Conservation (phyloP, 2,113 vertebrate genomes). For the Microtus montanus region DNA sequence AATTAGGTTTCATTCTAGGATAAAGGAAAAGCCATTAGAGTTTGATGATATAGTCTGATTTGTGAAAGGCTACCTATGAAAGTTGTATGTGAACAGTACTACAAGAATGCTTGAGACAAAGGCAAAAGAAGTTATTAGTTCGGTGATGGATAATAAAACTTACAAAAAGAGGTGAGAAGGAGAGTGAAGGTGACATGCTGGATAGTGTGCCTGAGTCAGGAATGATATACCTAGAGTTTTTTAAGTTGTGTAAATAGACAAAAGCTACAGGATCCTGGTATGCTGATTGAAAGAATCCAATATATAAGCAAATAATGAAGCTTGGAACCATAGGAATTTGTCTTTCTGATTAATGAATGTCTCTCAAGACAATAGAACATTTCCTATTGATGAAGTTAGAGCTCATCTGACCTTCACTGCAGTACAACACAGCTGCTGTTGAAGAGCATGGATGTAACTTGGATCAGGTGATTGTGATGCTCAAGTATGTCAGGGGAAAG, state of each 20-base stretch:
- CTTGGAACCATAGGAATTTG: neutral
- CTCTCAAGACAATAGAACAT: neutral
- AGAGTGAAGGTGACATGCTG: neutral
- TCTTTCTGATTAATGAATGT: neutral
- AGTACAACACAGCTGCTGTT: neutral
- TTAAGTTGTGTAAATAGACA: neutral
- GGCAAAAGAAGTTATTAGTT: neutral
- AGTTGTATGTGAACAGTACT: neutral
- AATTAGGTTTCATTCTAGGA: neutral
- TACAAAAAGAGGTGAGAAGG: neutral
- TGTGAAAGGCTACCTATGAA: neutral
- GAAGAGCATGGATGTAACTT: neutral
- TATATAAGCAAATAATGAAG: neutral
- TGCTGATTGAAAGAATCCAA: neutral
- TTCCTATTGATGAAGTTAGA: neutral
- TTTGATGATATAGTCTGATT: neutral
- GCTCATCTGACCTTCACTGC: neutral
- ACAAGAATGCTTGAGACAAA: neutral
- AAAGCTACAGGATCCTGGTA: neutral
- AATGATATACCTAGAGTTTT: neutral
- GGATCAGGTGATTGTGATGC: neutral
- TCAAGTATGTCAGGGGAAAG: neutral
- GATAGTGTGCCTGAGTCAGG: neutral
- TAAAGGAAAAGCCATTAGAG: neutral
- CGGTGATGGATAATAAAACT: neutral